phyloP scores from a whole-genome alignment of 2,113 vertebrate species.

The Bagarius yarrelli region DNA sequence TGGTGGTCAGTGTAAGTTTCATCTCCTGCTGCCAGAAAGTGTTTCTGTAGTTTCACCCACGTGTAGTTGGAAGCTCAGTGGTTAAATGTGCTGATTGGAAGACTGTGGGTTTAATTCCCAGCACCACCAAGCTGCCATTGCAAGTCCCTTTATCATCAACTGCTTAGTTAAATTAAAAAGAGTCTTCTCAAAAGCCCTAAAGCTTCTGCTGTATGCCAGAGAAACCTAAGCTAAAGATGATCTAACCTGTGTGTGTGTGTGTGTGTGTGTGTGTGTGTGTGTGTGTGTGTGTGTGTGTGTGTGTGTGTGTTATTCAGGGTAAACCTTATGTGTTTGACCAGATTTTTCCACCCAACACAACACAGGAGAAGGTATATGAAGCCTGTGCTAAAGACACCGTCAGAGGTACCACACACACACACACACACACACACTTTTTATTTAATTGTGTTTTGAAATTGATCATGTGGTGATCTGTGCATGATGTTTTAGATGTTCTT shows the following conservation, averaged over 20 bases:
- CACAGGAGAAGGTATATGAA: conserved; percentile 88
- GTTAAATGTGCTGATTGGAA: too few species aligned
- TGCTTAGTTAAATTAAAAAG: too few species aligned
- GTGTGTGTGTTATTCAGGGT: conserved; percentile 70
- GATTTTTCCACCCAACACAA: conserved; percentile 84
- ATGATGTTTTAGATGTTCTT: conserved; percentile 78
- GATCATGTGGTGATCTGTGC: neutral
- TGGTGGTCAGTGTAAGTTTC: conserved; percentile 82
- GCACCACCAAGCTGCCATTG: too few species aligned
- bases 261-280: neutral
- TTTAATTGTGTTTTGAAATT: neutral
- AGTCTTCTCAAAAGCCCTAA: too few species aligned
- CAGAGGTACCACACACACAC: conserved; percentile 74
- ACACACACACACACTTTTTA: neutral
- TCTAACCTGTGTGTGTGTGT: too few species aligned
- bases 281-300: conserved; percentile 34
- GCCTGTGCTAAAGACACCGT: conserved; percentile 92
- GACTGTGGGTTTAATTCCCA: too few species aligned
- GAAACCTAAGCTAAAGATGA: too few species aligned
- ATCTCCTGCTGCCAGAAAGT: neutral
- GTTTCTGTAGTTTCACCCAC: neutral
- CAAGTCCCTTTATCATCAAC: too few species aligned
- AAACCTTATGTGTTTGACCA: conserved; percentile 88
- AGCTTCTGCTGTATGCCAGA: neutral
- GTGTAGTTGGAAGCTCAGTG: too few species aligned